Evolutionary conservation across 2,888 invertebrate species (phyloP).

Genomic region (Drosophila ezoana): DNA sequence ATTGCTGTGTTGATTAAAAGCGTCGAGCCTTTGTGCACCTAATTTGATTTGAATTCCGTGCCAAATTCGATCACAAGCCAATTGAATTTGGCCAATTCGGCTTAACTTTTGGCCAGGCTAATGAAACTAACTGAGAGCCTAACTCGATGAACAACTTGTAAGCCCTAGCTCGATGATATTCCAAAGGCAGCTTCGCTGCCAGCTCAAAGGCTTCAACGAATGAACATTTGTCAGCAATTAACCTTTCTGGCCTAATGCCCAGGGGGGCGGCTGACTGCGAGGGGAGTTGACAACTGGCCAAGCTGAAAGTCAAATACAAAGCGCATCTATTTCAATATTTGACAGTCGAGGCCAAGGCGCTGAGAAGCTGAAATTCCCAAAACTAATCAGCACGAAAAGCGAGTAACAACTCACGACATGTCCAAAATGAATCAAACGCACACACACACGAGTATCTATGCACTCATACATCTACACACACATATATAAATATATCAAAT

Average conservation of each 20-base stretch:
- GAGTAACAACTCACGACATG: constrained; percentile 1
- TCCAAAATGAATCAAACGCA: constrained; percentile 48
- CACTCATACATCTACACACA: not conserved
- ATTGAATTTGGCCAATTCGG: constrained; percentile 26
- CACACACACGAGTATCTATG: too few species aligned
- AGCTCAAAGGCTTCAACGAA: too few species aligned
- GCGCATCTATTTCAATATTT: constrained; percentile 30
- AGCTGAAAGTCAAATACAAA: constrained; percentile 31
- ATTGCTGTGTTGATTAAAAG: constrained; percentile 70
- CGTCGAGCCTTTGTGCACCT: constrained; percentile 57
- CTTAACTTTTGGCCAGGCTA: constrained; percentile 24
- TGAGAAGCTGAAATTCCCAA: constrained; percentile 64
- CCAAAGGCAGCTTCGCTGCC: not conserved
- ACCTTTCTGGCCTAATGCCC: constrained; percentile 60
- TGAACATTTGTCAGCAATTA: constrained; percentile 58
- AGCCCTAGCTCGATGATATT: not conserved
- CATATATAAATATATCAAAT: constrained; percentile 20
- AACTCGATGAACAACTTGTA: not conserved
- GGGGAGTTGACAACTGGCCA: constrained; percentile 5
- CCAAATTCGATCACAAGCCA: constrained; percentile 34
- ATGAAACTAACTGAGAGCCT: constrained; percentile 4
- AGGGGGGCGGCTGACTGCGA: not conserved
- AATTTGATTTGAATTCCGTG: constrained; percentile 67
- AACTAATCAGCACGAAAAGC: constrained; percentile 68
- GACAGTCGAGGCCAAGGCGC: constrained; percentile 42